Percentiles rank a stretch among this genome's conserved stretches.
phyloP scores from a whole-genome alignment of 2,888 invertebrate genomes.

The Agrotis puta region DNA sequence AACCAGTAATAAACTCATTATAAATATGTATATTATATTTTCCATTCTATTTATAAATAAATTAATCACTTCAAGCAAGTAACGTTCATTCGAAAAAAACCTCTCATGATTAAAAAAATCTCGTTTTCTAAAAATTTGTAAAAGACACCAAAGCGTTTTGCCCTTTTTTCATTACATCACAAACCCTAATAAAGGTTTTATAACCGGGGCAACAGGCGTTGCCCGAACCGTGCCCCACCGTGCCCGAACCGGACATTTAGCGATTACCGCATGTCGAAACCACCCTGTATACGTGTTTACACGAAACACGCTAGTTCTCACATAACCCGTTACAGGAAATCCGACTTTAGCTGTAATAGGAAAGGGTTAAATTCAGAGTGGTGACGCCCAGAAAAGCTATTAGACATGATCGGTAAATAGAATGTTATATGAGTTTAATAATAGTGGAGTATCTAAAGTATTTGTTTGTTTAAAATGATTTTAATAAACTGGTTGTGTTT shows the following conservation, averaged over 20 bases:
- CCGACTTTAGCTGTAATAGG: conserved; percentile 2
- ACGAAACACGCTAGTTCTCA: conserved; percentile 65
- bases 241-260: conserved; percentile 66
- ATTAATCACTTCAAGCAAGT: background rate
- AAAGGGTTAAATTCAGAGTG: conserved; percentile 24
- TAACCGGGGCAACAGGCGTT: conserved; percentile 73
- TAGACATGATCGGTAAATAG: conserved; percentile 45
- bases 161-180: conserved; percentile 66
- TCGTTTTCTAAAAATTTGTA: conserved; percentile 58
- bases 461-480: conserved; percentile 4
- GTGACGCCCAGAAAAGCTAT: conserved; percentile 10
- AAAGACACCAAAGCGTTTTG: conserved; percentile 67
- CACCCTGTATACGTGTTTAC: conserved; percentile 69
- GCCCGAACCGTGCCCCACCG: conserved; percentile 31
- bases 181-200: conserved; percentile 75
- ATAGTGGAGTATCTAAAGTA: conserved; percentile 25
- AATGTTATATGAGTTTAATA: conserved; percentile 43
- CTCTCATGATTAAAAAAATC: conserved; percentile 36
- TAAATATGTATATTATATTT: no score
- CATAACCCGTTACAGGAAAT: conserved; percentile 31
- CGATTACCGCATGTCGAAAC: conserved; percentile 73
- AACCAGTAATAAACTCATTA: background rate
- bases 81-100: conserved; percentile 1
- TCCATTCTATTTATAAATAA: conserved; percentile 1
- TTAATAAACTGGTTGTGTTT: background rate